These are phyloP conservation scores for Thecocarcelia acutangulata DNA, from an alignment of 2,888 invertebrate species.

Conservation along the genomic window DNA sequence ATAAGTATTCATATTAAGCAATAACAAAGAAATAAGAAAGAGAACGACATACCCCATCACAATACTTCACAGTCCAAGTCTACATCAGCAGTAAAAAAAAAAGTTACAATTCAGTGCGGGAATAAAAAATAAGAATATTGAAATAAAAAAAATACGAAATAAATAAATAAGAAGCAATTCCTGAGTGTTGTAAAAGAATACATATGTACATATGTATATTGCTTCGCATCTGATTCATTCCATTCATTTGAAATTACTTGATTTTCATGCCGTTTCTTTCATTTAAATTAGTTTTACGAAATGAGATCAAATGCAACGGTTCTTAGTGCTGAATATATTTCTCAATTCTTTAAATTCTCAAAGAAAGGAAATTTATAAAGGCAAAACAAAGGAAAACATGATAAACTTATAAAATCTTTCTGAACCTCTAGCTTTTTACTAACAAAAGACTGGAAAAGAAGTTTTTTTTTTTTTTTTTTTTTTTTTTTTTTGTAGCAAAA, in stretches of 20 bases:
- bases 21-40: constrained; percentile 28
- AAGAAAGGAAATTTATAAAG: too few species aligned
- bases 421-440: too few species aligned
- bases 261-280: too few species aligned
- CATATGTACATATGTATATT: too few species aligned
- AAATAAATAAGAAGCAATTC: constrained; percentile 13
- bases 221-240: constrained; percentile 49
- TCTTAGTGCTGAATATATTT: background rate
- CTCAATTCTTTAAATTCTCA: too few species aligned
- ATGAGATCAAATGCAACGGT: constrained; percentile 10
- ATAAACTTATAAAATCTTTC: background rate
- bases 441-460: too few species aligned
- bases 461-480: too few species aligned
- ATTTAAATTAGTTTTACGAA: background rate
- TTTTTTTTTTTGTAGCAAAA: too few species aligned
- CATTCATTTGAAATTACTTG: background rate
- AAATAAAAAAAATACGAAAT: constrained; percentile 33
- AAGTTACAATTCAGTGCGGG: constrained; percentile 57
- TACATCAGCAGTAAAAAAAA: constrained; percentile 40
- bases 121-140: constrained; percentile 39
- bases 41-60: constrained; percentile 33
- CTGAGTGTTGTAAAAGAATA: constrained; percentile 45
- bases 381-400: constrained; percentile 5
- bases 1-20: constrained; percentile 46
- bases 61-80: background rate